These are phyloP conservation scores for rabbit (Oryctolagus cuniculus) DNA, from an alignment of 2,113 vertebrate species.

Conservation along the genomic window DNA sequence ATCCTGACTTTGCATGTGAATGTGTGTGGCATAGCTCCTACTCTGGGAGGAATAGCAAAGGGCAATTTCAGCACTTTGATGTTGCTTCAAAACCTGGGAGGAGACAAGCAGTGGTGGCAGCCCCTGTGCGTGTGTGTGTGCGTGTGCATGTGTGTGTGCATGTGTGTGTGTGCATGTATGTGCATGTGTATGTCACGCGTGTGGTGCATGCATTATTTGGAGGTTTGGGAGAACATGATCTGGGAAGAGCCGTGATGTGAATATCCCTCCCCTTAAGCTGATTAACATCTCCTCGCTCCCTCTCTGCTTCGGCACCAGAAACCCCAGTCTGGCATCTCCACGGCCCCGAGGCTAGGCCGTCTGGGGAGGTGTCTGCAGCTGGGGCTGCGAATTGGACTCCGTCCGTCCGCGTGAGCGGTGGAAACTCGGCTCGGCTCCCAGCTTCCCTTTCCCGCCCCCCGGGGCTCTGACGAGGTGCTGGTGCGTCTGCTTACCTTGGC, in stretches of 20 bases:
- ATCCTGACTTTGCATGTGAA: background rate
- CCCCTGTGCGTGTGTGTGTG: background rate
- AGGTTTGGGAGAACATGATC: constrained; percentile 45
- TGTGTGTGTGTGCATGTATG: too few species aligned
- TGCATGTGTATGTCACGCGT: too few species aligned
- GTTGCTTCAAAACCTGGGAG: constrained; percentile 6
- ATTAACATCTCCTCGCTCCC: background rate
- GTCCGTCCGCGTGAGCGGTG: fast-evolving
- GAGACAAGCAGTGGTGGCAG: constrained; percentile 34
- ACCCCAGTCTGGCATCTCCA: background rate
- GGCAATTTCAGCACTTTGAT: constrained; percentile 41
- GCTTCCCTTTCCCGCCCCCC: background rate
- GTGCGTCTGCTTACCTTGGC: constrained; percentile 45
- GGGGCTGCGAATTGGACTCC: background rate
- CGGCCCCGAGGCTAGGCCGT: background rate
- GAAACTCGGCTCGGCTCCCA: background rate
- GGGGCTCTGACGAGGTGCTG: background rate
- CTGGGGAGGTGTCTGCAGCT: background rate
- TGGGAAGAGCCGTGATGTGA: background rate
- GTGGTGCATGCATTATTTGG: background rate
- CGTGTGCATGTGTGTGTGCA: too few species aligned
- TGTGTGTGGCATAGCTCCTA: background rate
- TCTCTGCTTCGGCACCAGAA: background rate
- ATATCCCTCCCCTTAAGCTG: background rate
- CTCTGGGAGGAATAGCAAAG: background rate